Percentiles rank a stretch among this genome's conserved stretches.
Evolutionary conservation across 2,113 vertebrate genomes (phyloP).

Genomic region (Puntigrus tetrazona): DNA sequence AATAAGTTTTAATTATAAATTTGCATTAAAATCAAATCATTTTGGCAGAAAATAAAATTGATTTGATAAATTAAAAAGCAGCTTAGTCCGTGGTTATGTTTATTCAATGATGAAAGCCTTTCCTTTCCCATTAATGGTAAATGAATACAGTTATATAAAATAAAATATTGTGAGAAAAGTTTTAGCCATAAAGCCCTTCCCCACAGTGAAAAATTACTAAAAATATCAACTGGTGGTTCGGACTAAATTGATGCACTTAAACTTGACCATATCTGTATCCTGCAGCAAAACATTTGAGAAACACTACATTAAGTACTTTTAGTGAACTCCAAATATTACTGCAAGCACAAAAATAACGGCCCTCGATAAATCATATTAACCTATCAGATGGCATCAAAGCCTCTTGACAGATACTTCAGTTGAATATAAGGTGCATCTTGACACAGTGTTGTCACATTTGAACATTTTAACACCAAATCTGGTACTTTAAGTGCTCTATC

Average conservation of each 20-base stretch:
- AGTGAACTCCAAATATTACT: background rate
- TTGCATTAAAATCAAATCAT: no score
- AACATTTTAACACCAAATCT: background rate
- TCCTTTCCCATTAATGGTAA: no score
- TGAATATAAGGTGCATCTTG: background rate
- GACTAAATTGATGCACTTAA: background rate
- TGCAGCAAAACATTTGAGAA: background rate
- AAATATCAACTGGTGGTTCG: background rate
- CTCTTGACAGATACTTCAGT: background rate
- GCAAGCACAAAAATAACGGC: background rate
- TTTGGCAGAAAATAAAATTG: no score
- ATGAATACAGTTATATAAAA: no score
- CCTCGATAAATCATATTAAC: background rate
- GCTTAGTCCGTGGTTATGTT: no score
- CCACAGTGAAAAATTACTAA: background rate
- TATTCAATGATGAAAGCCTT: no score
- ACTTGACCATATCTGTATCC: background rate
- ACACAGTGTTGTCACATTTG: background rate
- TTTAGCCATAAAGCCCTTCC: no score
- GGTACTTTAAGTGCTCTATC: background rate
- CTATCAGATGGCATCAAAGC: background rate
- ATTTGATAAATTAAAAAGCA: no score
- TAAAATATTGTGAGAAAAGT: no score
- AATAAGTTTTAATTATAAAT: no score
- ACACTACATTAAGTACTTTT: background rate